These are phyloP conservation scores for Volucella inflata DNA, from an alignment of 2,888 invertebrate genomes.

Conservation along the genomic window DNA sequence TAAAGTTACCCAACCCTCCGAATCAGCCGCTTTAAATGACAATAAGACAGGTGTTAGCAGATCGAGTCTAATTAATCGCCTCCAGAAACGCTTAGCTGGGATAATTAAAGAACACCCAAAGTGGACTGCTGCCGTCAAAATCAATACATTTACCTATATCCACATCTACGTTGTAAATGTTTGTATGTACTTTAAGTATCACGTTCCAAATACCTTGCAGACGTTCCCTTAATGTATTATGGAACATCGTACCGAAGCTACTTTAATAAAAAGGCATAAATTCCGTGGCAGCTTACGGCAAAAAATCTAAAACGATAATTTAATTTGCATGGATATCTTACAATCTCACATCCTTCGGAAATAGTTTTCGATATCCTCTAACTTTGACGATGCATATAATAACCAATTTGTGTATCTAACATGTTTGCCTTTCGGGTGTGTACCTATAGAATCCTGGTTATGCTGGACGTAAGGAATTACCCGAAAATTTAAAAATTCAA, in stretches of 20 bases:
- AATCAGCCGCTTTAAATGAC: slow-evolving; percentile 17
- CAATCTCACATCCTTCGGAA: slow-evolving; percentile 6
- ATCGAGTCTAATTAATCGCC: slow-evolving; percentile 62
- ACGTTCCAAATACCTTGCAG: slow-evolving; percentile 28
- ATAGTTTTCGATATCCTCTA: slow-evolving; percentile 23
- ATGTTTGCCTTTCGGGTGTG: neutral
- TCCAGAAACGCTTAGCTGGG: slow-evolving; percentile 23
- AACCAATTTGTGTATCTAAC: slow-evolving; percentile 24
- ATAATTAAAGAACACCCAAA: slow-evolving; percentile 46
- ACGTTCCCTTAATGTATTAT: slow-evolving; percentile 43
- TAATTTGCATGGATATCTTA: slow-evolving; percentile 7
- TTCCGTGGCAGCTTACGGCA: slow-evolving; percentile 20
- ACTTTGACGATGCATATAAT: slow-evolving; percentile 33
- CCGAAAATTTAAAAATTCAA: slow-evolving; percentile 98
- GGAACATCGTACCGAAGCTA: neutral
- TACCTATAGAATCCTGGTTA: slow-evolving; percentile 99
- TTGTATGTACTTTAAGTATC: neutral
- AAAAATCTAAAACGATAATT: slow-evolving; percentile 9
- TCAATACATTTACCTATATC: slow-evolving; percentile 19
- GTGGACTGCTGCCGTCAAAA: slow-evolving; percentile 20
- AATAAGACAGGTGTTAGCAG: slow-evolving; percentile 56
- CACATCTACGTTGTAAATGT: neutral
- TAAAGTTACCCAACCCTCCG: slow-evolving; percentile 11
- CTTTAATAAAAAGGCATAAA: slow-evolving; percentile 49
- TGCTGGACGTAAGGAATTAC: slow-evolving; percentile 97